Conservation (phyloP, 1,140 invertebrate genomes). For the Mamestra configurata region DNA sequence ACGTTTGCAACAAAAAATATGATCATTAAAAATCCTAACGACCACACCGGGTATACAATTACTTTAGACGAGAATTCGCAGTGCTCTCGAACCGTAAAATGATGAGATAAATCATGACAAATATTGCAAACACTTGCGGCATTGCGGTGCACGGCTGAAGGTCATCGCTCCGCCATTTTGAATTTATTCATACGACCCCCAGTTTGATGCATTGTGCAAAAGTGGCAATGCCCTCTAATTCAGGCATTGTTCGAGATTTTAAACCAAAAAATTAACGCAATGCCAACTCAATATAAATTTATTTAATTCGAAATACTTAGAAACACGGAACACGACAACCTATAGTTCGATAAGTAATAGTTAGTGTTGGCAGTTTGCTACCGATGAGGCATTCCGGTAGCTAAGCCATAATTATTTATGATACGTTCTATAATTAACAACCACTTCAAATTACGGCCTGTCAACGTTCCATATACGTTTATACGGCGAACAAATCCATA, state of each 20-base stretch:
- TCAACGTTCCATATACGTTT: constrained; percentile 8
- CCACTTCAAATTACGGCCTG: constrained; percentile 43
- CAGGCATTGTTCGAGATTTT: constrained; percentile 9
- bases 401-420: constrained; percentile 38
- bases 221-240: constrained; percentile 18
- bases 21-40: constrained; percentile 22
- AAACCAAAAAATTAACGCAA: background rate
- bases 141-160: constrained; percentile 53
- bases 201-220: constrained; percentile 48
- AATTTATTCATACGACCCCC: constrained; percentile 59
- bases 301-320: background rate
- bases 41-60: constrained; percentile 18
- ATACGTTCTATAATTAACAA: constrained; percentile 27
- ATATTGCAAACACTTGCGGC: constrained; percentile 50
- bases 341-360: background rate
- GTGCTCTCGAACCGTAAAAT: constrained; percentile 44
- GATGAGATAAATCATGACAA: constrained; percentile 47
- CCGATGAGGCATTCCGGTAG: constrained; percentile 22
- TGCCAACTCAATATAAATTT: background rate
- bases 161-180: constrained; percentile 60
- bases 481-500: background rate
- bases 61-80: constrained; percentile 17
- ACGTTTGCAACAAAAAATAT: background rate
- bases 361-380: background rate
- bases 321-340: background rate